Evolutionary conservation across 2,888 invertebrate species (phyloP).

Genomic region (Aphelenchoides bicaudatus): DNA sequence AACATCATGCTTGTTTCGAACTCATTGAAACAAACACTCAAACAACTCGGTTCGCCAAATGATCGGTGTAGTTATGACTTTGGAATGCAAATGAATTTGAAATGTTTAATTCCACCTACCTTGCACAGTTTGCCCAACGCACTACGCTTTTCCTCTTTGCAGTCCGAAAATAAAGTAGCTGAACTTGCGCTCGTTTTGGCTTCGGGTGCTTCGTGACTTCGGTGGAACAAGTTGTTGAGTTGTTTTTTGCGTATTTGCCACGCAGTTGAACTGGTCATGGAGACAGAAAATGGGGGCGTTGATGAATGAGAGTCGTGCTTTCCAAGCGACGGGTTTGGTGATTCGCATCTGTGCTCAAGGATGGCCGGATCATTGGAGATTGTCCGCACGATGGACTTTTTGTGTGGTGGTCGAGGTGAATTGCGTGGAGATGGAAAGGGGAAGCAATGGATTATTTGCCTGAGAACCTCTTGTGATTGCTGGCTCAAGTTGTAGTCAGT

Average conservation of each 20-base stretch:
- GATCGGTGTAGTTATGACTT: too few relatives aligned
- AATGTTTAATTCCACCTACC: slow-evolving; percentile 22
- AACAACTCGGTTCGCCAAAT: too few relatives aligned
- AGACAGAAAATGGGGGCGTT: not conserved
- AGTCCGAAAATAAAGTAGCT: slow-evolving; percentile 13
- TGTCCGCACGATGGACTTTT: slow-evolving; percentile 22
- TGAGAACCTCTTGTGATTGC: too few relatives aligned
- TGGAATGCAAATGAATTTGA: too few relatives aligned
- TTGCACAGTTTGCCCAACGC: slow-evolving; percentile 27
- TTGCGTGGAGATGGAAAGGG: slow-evolving; percentile 40
- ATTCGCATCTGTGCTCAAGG: too few relatives aligned
- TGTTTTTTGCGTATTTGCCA: slow-evolving; percentile 19
- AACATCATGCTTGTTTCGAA: too few relatives aligned
- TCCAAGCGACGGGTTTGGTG: not conserved
- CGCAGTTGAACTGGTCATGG: not conserved
- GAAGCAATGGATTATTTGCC: slow-evolving; percentile 53
- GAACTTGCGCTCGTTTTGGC: slow-evolving; percentile 9
- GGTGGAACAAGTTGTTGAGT: slow-evolving; percentile 14
- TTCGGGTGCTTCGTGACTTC: slow-evolving; percentile 5
- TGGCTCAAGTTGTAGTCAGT: slow-evolving; percentile 15
- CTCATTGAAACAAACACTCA: too few relatives aligned
- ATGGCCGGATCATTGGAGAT: slow-evolving; percentile 21
- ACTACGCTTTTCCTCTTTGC: slow-evolving; percentile 7
- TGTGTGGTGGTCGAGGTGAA: slow-evolving; percentile 22
- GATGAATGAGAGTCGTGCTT: slow-evolving; percentile 16